A percentile compares a stretch with the other conserved stretches of the same genome.
These are phyloP conservation scores for Parotocinclus haroldoi DNA, from an alignment of 2,797 vertebrate species.

Conservation along the genomic window DNA sequence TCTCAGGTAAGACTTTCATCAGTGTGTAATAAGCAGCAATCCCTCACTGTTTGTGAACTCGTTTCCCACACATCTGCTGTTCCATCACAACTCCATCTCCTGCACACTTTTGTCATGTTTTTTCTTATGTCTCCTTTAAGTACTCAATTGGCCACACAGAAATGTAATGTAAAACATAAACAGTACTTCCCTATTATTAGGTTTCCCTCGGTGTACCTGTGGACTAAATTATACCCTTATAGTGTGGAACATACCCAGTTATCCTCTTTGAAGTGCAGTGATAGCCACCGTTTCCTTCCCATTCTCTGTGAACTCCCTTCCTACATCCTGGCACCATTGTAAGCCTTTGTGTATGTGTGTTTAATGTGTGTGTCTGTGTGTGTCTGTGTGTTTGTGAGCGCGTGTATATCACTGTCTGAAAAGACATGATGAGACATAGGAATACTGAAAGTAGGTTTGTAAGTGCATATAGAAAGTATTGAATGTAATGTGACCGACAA, in stretches of 20 bases:
- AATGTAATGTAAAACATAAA: constrained; percentile 21
- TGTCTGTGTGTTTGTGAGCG: no score
- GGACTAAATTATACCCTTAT: constrained; percentile 30
- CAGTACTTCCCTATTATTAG: constrained; percentile 28
- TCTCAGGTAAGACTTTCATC: constrained; percentile 74
- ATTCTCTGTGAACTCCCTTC: constrained; percentile 35
- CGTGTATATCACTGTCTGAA: no score
- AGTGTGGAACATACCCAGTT: constrained; percentile 22
- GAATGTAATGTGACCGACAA: no score
- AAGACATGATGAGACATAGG: no score
- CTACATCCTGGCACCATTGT: constrained; percentile 37
- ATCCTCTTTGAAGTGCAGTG: constrained; percentile 29
- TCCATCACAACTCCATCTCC: constrained; percentile 27
- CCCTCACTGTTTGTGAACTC: constrained; percentile 30
- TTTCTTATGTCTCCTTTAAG: no score
- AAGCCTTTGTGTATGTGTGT: constrained; percentile 33
- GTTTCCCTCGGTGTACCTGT: constrained; percentile 16
- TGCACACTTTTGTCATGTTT: constrained; percentile 32
- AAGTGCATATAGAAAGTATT: no score
- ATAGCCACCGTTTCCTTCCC: constrained; percentile 30
- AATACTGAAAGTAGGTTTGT: no score
- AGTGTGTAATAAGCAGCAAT: constrained; percentile 48
- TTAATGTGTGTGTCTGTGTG: neutral
- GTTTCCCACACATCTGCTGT: constrained; percentile 25
- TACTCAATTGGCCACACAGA: no score